These are phyloP conservation scores for Nomada lathburiana DNA, from an alignment of 2,888 invertebrate species.

Conservation along the genomic window DNA sequence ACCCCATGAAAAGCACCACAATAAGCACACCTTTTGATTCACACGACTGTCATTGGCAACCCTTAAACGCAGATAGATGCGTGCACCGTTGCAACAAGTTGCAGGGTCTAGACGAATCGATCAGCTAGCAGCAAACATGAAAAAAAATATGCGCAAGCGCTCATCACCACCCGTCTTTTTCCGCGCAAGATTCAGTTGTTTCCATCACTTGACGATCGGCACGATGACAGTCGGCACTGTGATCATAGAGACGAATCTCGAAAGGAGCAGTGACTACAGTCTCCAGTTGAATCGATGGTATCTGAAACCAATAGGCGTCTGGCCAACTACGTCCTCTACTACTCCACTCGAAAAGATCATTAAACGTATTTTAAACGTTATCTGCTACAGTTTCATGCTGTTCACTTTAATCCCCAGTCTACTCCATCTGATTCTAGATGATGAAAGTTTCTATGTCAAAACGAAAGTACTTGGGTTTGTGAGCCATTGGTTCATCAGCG, in stretches of 20 bases:
- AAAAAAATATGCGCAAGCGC: slow-evolving; percentile 2
- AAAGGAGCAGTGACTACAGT: slow-evolving; percentile 52
- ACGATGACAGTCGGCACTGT: not conserved
- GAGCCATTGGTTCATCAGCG: slow-evolving; percentile 68
- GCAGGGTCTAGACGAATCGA: not conserved
- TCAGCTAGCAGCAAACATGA: not conserved
- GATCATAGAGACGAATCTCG: too few relatives aligned
- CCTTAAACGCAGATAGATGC: not conserved
- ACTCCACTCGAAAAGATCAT: slow-evolving; percentile 7
- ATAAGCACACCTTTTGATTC: too few relatives aligned
- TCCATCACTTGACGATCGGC: too few relatives aligned
- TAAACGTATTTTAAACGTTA: slow-evolving; percentile 5
- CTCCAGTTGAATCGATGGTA: slow-evolving; percentile 63
- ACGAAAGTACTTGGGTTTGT: slow-evolving; percentile 69
- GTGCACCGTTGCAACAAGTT: not conserved
- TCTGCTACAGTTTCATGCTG: slow-evolving; percentile 51
- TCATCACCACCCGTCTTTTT: not conserved
- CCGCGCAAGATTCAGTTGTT: too few relatives aligned
- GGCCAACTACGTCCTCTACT: slow-evolving; percentile 50
- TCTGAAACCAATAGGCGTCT: slow-evolving; percentile 62
- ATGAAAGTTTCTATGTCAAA: slow-evolving; percentile 6
- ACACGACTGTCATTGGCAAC: not conserved
- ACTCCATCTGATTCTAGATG: slow-evolving; percentile 63
- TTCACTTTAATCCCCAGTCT: slow-evolving; percentile 61
- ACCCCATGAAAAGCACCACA: not conserved